Conservation (phyloP, 2,797 vertebrate genomes). For the Pteropus rufus region DNA sequence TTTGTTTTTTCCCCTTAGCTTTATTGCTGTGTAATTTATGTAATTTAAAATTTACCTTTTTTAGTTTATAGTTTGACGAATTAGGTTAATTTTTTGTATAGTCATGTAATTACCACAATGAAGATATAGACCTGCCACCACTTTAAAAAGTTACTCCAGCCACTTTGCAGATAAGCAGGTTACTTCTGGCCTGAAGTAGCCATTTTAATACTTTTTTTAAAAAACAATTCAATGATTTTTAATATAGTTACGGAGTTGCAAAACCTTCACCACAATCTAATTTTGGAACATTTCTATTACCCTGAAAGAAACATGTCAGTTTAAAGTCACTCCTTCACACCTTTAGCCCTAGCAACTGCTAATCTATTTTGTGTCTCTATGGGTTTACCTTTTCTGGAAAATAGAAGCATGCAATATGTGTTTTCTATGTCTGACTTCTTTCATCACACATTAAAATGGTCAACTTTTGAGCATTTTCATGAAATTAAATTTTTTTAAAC, state of each 20-base stretch:
- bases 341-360: neutral
- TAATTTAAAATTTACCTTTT: neutral
- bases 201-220: neutral
- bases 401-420: neutral
- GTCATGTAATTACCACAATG: neutral
- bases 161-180: neutral
- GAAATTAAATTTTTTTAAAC: neutral
- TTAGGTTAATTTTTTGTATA: constrained; percentile 3
- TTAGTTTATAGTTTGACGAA: neutral
- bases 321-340: neutral
- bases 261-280: neutral
- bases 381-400: neutral
- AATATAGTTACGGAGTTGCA: neutral
- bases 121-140: neutral
- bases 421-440: constrained; percentile 27
- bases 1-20: neutral
- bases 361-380: neutral
- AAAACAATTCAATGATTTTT: neutral
- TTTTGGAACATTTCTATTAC: neutral
- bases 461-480: constrained; percentile 36
- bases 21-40: neutral
- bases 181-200: neutral
- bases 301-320: neutral
- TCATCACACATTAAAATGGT: neutral
- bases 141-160: neutral